These are phyloP conservation scores for Zaprionus capensis DNA, from an alignment of 1,140 invertebrate species.

Conservation along the genomic window DNA sequence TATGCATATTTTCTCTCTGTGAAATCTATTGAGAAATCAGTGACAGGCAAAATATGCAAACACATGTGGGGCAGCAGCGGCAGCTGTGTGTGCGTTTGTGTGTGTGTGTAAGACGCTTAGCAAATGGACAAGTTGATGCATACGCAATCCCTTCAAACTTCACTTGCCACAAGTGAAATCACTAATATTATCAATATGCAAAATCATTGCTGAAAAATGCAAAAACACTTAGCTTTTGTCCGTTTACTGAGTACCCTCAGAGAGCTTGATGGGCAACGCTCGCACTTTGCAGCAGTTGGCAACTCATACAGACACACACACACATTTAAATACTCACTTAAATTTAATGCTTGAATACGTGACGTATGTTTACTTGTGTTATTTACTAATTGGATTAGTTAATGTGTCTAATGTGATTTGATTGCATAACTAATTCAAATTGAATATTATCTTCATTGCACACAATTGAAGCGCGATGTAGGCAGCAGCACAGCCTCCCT, in stretches of 20 bases:
- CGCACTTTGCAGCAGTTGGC: background rate
- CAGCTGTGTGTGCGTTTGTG: constrained; percentile 6
- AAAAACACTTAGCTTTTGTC: constrained; percentile 26
- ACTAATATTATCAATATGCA: constrained; percentile 41
- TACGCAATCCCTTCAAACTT: constrained; percentile 32
- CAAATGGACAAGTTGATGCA: constrained; percentile 51
- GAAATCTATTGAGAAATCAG: constrained; percentile 81
- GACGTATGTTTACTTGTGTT: background rate
- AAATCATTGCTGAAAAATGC: constrained; percentile 28
- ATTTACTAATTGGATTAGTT: constrained; percentile 8
- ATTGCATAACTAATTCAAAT: constrained; percentile 23
- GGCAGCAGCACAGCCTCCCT: background rate
- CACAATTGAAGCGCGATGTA: background rate
- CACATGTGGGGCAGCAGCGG: constrained; percentile 6
- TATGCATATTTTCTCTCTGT: constrained; percentile 71
- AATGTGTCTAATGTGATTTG: constrained; percentile 21
- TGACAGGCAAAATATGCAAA: constrained; percentile 73
- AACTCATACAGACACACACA: background rate
- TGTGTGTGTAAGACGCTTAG: constrained; percentile 34
- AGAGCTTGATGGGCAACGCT: background rate
- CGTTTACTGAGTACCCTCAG: background rate
- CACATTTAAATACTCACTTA: background rate
- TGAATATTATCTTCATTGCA: constrained; percentile 6
- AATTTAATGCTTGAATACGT: background rate
- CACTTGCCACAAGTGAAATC: constrained; percentile 26